Evolutionary conservation across 2,113 vertebrate genomes (phyloP), one percentile per base, ranked within the genome.

Genomic region (Erythrolamprus reginae): DNA sequence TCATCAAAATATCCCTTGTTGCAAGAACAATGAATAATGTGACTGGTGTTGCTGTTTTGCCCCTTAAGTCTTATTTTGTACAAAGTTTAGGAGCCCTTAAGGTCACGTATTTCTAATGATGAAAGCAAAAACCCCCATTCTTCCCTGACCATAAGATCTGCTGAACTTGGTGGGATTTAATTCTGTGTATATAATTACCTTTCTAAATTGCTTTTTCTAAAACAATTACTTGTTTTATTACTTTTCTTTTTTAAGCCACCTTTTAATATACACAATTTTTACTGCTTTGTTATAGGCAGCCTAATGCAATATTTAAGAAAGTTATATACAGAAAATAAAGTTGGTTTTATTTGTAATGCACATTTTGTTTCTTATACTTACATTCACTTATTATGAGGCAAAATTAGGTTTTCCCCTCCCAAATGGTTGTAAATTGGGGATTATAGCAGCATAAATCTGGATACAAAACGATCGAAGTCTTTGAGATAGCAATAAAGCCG

Each of bases 1-100:
- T 82, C 52, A 88, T 86, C 65, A 90, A 55, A 82, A 90, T 48
- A 56, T 87, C 26, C 82, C 61, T 38, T 87, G 28, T 82, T 90
- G 85, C 26, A 55, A 55, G 51, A 58, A 23, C 28, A 55, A 28
- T n/a, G 56, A 52, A 77, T 65, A 51, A 87, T 33, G 86, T 82
- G 51, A 26, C 51, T 77, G 56, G 52, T 10, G 45, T 17, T 90
- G 83, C n/a, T 42, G 42, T 53, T 82, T 82, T 33, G 6, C 85
- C 61, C 65, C 38, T 56, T 82, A 48, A 56, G 50, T 56, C 51
- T 53, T 55, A 82, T 90, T 86, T 17, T 65, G 83, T 42, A 47
- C 50, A 55, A 90, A 45, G 84, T 26, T 90, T 56, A 50, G 24
- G 70, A 50, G 23, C 10, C 3, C 55, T 47, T 82, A 56, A 56